Evolutionary conservation across 2,113 vertebrate species (phyloP).

Genomic region (Delphinapterus leucas): DNA sequence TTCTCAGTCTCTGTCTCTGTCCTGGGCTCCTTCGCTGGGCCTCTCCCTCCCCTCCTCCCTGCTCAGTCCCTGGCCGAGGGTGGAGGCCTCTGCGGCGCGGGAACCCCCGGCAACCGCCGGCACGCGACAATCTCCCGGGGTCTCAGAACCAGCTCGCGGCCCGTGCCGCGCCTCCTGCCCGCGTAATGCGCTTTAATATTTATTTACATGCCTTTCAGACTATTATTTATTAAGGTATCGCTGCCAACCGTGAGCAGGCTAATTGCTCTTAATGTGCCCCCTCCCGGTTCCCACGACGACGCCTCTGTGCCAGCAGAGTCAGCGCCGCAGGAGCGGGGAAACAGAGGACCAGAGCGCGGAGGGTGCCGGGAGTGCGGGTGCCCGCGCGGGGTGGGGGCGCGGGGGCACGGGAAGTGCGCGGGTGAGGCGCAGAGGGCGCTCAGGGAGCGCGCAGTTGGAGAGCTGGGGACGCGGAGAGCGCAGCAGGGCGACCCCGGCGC

Average conservation of each 20-base stretch:
- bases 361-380: rapidly evolving
- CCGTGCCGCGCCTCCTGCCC: not conserved
- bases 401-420: rapidly evolving
- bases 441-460: not conserved
- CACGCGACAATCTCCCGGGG: not conserved
- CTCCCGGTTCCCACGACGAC: conserved; percentile 59
- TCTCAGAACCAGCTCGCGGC: not conserved
- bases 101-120: rapidly evolving
- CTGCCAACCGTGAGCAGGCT: conserved; percentile 69
- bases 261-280: conserved; percentile 77
- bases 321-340: not conserved
- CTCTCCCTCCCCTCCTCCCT: not conserved
- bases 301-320: not conserved
- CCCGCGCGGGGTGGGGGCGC: rapidly evolving
- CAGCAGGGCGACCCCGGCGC: not conserved
- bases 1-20: not conserved
- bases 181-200: conserved; percentile 64
- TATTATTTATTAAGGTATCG: conserved; percentile 74
- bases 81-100: not conserved
- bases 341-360: not conserved
- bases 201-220: conserved; percentile 71
- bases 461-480: not conserved
- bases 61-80: not conserved
- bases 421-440: not conserved
- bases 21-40: not conserved